Base-by-base conservation (phyloP, 2,888 invertebrate genomes). In the Willowsia nigromaculata region DNA sequence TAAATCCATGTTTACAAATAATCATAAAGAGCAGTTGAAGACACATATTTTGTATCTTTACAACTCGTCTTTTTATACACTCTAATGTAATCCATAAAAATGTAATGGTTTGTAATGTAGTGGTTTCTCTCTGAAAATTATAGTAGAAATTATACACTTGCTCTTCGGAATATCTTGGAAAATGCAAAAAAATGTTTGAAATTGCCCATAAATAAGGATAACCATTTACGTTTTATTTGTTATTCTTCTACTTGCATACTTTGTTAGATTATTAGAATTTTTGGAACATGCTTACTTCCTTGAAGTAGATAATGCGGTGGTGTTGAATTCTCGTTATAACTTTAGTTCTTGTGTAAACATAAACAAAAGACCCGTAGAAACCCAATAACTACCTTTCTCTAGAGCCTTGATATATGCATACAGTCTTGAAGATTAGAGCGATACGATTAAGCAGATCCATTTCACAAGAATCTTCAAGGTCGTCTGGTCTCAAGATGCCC, bases 1-100 rank as follows among this genome's bases (percentile, higher is more conserved):
- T 78, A 78, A 78, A 78, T 78, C 78, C 50, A 6, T 53, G 37
- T 56, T 78, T 78, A 78, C 30, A 78, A 78, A 78, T 53, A 56
- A 53, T 56, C 37, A 56, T 78, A 56, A 78, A 30, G 13, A 30
- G 9, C 7, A 40, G 71, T n/a, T 71, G 18, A 65, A 65, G 18
- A 18, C 43, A 71, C 40, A 25, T 22, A 43, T 13, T 40, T 40
- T 37, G 22, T 13, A 43, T 3, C 43, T 9, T 1, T 53, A 18
- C 2, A 18, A 53, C 18, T 53, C n/a, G 53, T 18, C 18, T 18
- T n/a, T 53, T 9, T 43, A 9, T 6, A 13, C 43, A 1, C 11
- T 43, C 43, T 1, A 43, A 43, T 3, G 13, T n/a, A 43, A 43
- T 37, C 9, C 43, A 9, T 43, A 9, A 43, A 13, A 9, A 9